Evolutionary conservation across 2,888 invertebrate genomes (phyloP).

Genomic region (Epinotia ramella): DNA sequence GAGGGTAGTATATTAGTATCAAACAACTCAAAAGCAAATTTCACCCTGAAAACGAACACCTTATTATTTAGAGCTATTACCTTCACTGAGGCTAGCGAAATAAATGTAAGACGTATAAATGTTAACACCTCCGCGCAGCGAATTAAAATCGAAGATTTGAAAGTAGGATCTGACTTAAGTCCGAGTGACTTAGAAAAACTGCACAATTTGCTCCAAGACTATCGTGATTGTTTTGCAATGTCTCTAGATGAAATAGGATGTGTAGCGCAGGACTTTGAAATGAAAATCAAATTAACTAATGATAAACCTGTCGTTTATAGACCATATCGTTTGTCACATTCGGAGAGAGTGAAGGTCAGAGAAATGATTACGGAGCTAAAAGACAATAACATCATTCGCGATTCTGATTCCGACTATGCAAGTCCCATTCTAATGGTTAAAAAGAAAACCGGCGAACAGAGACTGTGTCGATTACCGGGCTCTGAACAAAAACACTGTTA

Average conservation of each 20-base stretch:
- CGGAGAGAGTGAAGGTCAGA: constrained; percentile 47
- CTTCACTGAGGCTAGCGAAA: background rate
- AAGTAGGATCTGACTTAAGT: constrained; percentile 2
- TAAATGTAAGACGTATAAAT: background rate
- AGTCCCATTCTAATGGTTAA: constrained; percentile 49
- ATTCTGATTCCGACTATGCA: constrained; percentile 49
- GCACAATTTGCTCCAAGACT: constrained; percentile 14
- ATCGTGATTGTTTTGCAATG: constrained; percentile 38
- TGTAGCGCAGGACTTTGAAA: constrained; percentile 8
- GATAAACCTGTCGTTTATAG: constrained; percentile 31
- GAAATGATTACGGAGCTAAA: constrained; percentile 48
- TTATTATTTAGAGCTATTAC: background rate
- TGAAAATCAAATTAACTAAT: constrained; percentile 23
- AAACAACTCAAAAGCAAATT: background rate
- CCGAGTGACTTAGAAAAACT: background rate
- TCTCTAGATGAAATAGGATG: constrained; percentile 37
- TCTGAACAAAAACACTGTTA: too few relatives aligned
- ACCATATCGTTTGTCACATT: constrained; percentile 38
- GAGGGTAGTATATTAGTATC: constrained; percentile 9
- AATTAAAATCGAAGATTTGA: constrained; percentile 5
- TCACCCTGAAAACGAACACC: background rate
- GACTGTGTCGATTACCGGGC: constrained; percentile 16
- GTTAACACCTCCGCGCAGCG: background rate
- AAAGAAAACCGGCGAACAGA: constrained; percentile 49
- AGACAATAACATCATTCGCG: constrained; percentile 47